Evolutionary conservation across 2,113 vertebrate genomes (phyloP).

Genomic region (Crypturellus undulatus): DNA sequence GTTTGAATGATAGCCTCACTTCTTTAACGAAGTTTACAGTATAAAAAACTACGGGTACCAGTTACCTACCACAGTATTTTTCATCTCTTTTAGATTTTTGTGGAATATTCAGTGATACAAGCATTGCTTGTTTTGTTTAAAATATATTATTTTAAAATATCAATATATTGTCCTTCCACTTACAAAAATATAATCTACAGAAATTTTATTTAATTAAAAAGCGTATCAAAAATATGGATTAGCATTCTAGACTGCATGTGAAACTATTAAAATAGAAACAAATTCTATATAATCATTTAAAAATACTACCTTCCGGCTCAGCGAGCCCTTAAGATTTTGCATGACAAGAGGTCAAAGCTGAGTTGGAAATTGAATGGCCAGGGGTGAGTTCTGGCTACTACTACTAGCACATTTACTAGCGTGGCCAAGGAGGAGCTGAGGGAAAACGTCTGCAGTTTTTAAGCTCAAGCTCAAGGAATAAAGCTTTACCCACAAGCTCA

Average conservation of each 20-base stretch:
- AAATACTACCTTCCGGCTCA: constrained; percentile 8
- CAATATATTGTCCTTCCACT: constrained; percentile 21
- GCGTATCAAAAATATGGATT: constrained; percentile 49
- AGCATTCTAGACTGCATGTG: neutral
- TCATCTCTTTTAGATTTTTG: neutral
- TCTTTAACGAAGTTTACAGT: constrained; percentile 77
- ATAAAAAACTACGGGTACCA: constrained; percentile 62
- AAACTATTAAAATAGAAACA: neutral
- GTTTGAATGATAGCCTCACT: constrained; percentile 63
- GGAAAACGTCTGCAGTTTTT: neutral
- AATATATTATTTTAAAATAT: constrained; percentile 53
- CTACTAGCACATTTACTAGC: neutral
- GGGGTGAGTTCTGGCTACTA: neutral
- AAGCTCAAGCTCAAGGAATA: neutral
- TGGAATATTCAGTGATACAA: constrained; percentile 24
- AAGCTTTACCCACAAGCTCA: neutral
- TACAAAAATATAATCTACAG: constrained; percentile 56
- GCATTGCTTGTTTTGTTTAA: constrained; percentile 23
- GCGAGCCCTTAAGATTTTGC: neutral
- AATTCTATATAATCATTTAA: neutral
- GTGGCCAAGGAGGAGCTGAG: neutral
- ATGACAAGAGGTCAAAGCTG: neutral
- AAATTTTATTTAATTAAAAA: constrained; percentile 53
- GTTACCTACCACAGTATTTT: constrained; percentile 22
- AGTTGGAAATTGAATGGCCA: neutral